phyloP scores from a whole-genome alignment of 2,888 invertebrate species.

The Lathronympha strigana region DNA sequence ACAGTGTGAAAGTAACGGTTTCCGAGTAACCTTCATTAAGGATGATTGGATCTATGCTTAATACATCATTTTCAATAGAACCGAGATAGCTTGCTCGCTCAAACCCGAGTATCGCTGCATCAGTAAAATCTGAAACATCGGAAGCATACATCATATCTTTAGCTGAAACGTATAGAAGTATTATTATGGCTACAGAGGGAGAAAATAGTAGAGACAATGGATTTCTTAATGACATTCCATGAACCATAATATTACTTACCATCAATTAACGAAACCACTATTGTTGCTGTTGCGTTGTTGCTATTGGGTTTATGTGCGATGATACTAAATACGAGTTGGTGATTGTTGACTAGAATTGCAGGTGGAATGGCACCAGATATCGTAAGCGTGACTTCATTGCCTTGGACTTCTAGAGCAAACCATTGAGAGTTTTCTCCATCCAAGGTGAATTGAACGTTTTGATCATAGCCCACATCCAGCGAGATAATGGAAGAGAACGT shows the following conservation, averaged over 20 bases:
- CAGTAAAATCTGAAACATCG: slow-evolving; percentile 43
- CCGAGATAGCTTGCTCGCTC: slow-evolving; percentile 47
- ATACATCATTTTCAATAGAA: slow-evolving; percentile 35
- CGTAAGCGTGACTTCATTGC: slow-evolving; percentile 44
- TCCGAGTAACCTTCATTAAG: slow-evolving; percentile 43
- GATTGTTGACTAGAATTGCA: slow-evolving; percentile 48
- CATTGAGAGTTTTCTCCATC: slow-evolving; percentile 49
- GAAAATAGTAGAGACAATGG: too few species aligned
- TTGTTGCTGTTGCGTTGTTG: slow-evolving; percentile 45
- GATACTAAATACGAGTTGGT: slow-evolving; percentile 49
- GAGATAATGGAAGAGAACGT: slow-evolving; percentile 9
- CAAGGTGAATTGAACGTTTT: slow-evolving; percentile 23
- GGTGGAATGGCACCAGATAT: slow-evolving; percentile 47
- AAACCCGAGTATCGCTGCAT: slow-evolving; percentile 44
- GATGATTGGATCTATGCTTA: slow-evolving; percentile 40
- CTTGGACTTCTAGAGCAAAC: slow-evolving; percentile 46
- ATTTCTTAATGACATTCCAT: too few species aligned
- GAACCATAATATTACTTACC: slow-evolving; percentile 35
- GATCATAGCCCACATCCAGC: slow-evolving; percentile 19
- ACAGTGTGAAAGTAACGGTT: slow-evolving; percentile 40
- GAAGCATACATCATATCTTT: too few species aligned
- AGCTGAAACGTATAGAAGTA: too few species aligned
- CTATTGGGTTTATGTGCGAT: slow-evolving; percentile 47
- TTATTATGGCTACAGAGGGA: too few species aligned
- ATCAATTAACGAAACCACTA: slow-evolving; percentile 47